Base-by-base conservation (phyloP, 2,888 invertebrate species). In the Zhengitettix transpicula region DNA sequence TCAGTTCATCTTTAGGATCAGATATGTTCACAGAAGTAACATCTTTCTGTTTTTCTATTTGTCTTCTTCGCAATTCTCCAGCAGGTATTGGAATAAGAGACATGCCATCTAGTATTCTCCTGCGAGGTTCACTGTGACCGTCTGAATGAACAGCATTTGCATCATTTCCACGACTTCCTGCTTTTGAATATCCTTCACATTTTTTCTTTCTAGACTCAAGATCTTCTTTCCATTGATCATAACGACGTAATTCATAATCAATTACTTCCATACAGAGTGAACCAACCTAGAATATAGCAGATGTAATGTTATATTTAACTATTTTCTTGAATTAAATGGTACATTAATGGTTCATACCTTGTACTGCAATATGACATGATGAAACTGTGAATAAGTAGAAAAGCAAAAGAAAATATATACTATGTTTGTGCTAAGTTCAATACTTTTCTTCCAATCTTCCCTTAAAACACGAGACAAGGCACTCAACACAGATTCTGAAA, bases 381-480 rank as follows among this genome's bases (percentile, higher is more conserved):
- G 98, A 76, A 98, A 98, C 70, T 91, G 89, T 68, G 89, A 86
- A 71, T 95, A 98, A 52, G 90, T 89, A 12, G 98, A 97, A 72
- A 99, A 95, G 72, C 95, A 97, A 73, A 95, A 94, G 76, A 98
- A 98, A 68, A 93, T 90, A 72, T 94, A 93, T 65, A 96, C 88
- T 70, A 99, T 91, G 74, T 96, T 96, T 67, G 94, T 96, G 67
- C 95, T 93, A 61, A 99, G 76, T 72, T 98, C 96, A 69, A 96
- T 87, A 72, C 92, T 97, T 71, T 91, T 85, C 74, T 91, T 91
- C 91, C 96, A 98, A 75, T 99, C 98, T 77, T 99, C 99, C 65
- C 97, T 82, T 59, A 99, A 77, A 42, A 98, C 95, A 70, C 99
- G 81, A 12, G 96, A 91, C 67, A 99, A 78, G 52, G 97, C 98